Evolutionary conservation across 2,888 invertebrate species (phyloP), one percentile per base, ranked within the genome.

Genomic region (Phania funesta): DNA sequence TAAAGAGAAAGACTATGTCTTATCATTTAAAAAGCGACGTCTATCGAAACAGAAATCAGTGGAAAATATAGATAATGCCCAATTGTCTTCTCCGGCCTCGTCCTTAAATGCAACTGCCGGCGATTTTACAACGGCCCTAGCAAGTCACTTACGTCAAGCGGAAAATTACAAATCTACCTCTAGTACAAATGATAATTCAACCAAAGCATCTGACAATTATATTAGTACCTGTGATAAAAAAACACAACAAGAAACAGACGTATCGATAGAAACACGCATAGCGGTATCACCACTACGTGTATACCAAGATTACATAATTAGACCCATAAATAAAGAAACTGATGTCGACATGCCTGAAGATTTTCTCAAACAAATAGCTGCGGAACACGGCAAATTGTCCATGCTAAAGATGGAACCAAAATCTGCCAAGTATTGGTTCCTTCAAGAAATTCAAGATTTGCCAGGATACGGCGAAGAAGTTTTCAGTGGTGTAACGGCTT

Each of bases 401-500:
- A 92, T 87, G 74, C 75, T 90, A 46, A 87, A 93, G 13, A 95
- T 95, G 94, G 93, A 94, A 79, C 91, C 94, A 8, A 94, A 94
- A n/a, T 94, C 95, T 46, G 96, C 96, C 2, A 95, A 96, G 87
- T 97, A 97, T 91, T 95, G 95, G 93, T 91, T 97, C 46, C 91
- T 97, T 58, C 95, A 96, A 88, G 95, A 96, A 90, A 95, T 96
- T 71, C 95, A 96, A 6, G 94, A 94, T 83, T 91, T 96, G 85
- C 95, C 95, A 85, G 95, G 95, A 35, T 97, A 96, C 90, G 97
- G 97, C 0, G 95, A 96, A 89, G 96, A 97, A 89, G 92, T 96
- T 84, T 97, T 97, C 90, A 94, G 94, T 89, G 95, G 95, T 88
- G 93, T 95, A 8, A 89, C 90, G 48, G 87, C 88, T 65, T 87